phyloP scores from a whole-genome alignment of 2,797 vertebrate genomes.

The Sandelia bainsii region DNA sequence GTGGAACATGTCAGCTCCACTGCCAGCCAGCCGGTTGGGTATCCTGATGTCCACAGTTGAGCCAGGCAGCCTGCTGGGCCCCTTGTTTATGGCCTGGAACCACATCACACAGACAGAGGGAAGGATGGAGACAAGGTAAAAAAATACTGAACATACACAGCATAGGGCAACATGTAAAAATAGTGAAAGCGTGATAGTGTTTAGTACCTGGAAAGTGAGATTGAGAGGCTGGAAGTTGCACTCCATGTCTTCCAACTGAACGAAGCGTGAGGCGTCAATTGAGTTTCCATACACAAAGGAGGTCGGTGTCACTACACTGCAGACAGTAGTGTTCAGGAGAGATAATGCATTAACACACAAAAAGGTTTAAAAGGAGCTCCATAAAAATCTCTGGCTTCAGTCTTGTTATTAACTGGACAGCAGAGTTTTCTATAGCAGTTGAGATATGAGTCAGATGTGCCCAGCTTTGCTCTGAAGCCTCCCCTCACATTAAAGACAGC shows the following conservation, averaged over 20 bases:
- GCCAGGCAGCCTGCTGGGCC: conserved; percentile 94
- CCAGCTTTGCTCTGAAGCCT: conserved; percentile 51
- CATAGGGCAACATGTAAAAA: conserved; percentile 2
- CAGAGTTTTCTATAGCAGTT: conserved; percentile 34
- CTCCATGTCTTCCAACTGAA: conserved; percentile 90
- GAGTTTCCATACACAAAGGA: conserved; percentile 96
- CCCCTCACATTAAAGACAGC: conserved; percentile 61
- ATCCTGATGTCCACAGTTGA: conserved; percentile 92
- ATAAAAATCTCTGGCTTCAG: conserved; percentile 20
- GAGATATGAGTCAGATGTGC: conserved; percentile 52
- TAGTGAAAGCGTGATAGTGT: neutral
- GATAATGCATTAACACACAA: conserved; percentile 20
- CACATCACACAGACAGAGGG: conserved; percentile 46
- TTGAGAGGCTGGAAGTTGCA: conserved; percentile 96
- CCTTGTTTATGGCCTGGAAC: conserved; percentile 94
- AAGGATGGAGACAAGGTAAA: conserved; percentile 28
- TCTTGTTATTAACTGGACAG: conserved; percentile 25
- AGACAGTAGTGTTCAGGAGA: conserved; percentile 18
- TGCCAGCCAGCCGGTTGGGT: conserved; percentile 90
- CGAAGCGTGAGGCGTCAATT: conserved; percentile 88
- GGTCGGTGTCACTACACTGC: conserved; percentile 90
- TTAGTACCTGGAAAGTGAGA: conserved; percentile 93
- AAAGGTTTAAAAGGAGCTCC: neutral
- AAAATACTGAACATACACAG: conserved; percentile 26
- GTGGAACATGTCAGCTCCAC: conserved; percentile 93